A percentile compares a stretch with the other conserved stretches of the same genome.
Evolutionary conservation across 2,113 vertebrate species (phyloP).

Genomic region (Mustelus asterias): DNA sequence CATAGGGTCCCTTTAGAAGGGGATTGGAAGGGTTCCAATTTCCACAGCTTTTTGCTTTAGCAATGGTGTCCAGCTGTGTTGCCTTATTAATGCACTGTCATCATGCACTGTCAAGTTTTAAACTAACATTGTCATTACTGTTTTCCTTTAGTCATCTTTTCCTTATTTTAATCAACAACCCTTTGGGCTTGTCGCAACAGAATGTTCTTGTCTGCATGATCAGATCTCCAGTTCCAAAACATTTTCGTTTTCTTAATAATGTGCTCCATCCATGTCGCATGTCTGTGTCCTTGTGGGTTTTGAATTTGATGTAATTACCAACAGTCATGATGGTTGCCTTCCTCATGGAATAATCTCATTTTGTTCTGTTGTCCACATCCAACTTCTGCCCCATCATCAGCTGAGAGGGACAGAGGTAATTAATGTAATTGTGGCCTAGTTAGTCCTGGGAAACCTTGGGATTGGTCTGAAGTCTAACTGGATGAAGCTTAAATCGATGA

Average conservation of each 20-base stretch:
- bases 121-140: background rate
- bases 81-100: background rate
- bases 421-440: background rate
- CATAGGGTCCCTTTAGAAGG: background rate
- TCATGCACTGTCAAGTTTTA: background rate
- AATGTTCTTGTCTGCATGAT: background rate
- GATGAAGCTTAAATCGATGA: background rate
- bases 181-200: background rate
- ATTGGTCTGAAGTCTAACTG: background rate
- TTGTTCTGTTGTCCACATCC: background rate
- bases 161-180: background rate
- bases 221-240: background rate
- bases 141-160: background rate
- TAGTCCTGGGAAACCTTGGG: background rate
- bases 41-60: background rate
- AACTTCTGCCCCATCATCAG: background rate
- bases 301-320: background rate
- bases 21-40: background rate
- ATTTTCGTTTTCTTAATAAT: background rate
- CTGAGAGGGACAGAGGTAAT: background rate
- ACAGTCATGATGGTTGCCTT: background rate
- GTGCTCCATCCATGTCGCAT: background rate
- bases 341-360: background rate
- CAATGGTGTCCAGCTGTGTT: background rate
- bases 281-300: background rate